phyloP scores from a whole-genome alignment of 1,140 invertebrate species.

The Drosophila eugracilis region DNA sequence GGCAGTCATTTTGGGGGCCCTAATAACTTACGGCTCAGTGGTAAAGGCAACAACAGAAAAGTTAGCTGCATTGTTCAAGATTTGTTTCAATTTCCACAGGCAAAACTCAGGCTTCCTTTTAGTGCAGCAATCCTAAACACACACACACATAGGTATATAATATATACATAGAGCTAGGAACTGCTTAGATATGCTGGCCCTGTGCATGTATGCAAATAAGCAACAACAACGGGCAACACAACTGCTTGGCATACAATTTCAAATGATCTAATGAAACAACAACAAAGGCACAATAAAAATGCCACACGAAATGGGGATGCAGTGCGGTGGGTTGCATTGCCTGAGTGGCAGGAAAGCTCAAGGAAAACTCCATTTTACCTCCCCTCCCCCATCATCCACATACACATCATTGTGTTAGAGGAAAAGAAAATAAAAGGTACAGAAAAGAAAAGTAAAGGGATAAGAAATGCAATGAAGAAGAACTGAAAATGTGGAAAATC shows the following conservation, averaged over 20 bases:
- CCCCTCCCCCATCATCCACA: too few species aligned
- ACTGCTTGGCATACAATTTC: constrained; percentile 74
- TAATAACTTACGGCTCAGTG: constrained; percentile 54
- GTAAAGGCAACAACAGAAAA: constrained; percentile 30
- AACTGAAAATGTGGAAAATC: neutral
- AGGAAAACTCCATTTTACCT: constrained; percentile 20
- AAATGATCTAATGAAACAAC: constrained; percentile 75
- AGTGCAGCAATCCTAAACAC: neutral
- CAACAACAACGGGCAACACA: constrained; percentile 44
- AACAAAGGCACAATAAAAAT: constrained; percentile 38
- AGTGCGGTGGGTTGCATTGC: too few species aligned
- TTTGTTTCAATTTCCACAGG: constrained; percentile 62
- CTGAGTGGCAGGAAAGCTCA: constrained; percentile 33
- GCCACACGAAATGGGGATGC: constrained; percentile 23
- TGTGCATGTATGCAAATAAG: constrained; percentile 63
- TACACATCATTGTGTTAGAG: constrained; percentile 6
- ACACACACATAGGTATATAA: constrained; percentile 6
- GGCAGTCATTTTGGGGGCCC: constrained; percentile 33
- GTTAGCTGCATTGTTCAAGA: constrained; percentile 58
- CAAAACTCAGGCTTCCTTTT: constrained; percentile 31
- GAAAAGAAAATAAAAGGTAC: neutral
- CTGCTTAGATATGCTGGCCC: constrained; percentile 50
- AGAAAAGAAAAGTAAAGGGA: neutral
- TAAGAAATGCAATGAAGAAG: constrained; percentile 1
- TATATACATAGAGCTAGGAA: constrained; percentile 4